Evolutionary conservation across 2,113 vertebrate species (phyloP).

Genomic region (Sander vitreus): DNA sequence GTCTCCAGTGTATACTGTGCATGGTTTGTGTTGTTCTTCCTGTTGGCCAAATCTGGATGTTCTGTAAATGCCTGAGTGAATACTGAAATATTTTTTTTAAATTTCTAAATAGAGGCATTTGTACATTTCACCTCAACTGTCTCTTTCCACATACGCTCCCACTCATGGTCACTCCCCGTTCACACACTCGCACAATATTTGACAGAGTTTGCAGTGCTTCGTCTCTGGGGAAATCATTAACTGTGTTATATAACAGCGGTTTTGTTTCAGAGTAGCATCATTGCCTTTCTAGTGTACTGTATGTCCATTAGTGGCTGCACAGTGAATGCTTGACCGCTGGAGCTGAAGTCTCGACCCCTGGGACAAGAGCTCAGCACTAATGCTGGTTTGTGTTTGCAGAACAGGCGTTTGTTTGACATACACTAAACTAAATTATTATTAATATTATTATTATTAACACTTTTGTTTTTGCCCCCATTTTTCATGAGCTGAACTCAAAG

Average conservation of each 20-base stretch:
- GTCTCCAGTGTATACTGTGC: conserved; percentile 10
- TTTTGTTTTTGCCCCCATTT: no score
- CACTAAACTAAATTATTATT: no score
- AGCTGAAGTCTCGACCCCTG: conserved; percentile 49
- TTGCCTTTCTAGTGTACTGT: conserved; percentile 46
- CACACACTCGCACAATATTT: conserved; percentile 35
- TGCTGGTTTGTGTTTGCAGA: conserved; percentile 37
- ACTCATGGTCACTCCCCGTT: background rate
- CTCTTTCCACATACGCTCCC: conserved; percentile 22
- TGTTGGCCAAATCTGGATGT: conserved; percentile 6
- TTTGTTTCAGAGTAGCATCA: conserved; percentile 55
- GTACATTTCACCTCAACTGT: conserved; percentile 19
- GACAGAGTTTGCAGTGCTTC: conserved; percentile 37
- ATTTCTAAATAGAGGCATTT: conserved; percentile 2
- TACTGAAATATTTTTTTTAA: background rate
- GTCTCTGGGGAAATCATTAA: conserved; percentile 77
- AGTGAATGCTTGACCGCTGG: conserved; percentile 49
- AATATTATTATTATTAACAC: no score
- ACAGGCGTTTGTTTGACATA: conserved; percentile 33
- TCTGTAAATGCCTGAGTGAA: background rate
- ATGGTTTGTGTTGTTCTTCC: conserved; percentile 15
- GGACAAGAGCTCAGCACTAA: conserved; percentile 52
- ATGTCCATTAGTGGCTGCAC: conserved; percentile 52
- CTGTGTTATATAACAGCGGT: conserved; percentile 66
- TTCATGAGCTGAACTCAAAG: no score